Conservation (phyloP, 2,888 invertebrate genomes). For the Xanthorhoe spadicearia region DNA sequence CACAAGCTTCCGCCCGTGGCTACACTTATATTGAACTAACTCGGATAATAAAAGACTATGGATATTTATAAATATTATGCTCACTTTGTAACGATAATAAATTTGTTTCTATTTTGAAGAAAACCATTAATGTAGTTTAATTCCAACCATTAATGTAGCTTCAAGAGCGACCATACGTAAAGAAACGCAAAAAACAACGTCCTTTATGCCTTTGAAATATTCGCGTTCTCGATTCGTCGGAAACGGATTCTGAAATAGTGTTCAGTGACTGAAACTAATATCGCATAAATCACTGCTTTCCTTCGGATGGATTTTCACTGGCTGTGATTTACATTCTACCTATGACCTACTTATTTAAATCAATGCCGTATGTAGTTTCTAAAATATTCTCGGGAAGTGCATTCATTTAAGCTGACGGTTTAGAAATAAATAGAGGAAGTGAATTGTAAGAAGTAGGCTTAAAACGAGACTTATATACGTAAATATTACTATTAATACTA, state of each 20-base stretch:
- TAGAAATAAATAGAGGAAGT: neutral
- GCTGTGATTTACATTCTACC: constrained; percentile 41
- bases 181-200: neutral
- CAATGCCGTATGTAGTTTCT: constrained; percentile 12
- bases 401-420: neutral
- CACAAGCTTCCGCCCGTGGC: too few species aligned
- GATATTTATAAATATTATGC: too few species aligned
- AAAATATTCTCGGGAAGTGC: neutral
- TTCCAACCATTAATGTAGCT: neutral
- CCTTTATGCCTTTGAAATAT: constrained; percentile 15
- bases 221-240: constrained; percentile 41
- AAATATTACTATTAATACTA: too few species aligned
- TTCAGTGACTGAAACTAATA: constrained; percentile 58
- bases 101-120: too few species aligned
- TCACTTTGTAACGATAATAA: too few species aligned
- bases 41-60: too few species aligned
- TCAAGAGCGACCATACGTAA: neutral
- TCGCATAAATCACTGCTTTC: constrained; percentile 59
- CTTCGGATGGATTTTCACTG: constrained; percentile 57
- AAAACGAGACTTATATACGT: neutral
- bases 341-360: constrained; percentile 17
- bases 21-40: too few species aligned
- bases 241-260: constrained; percentile 51
- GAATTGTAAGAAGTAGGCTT: too few species aligned
- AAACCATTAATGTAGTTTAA: neutral